These are phyloP conservation scores for Lanius ludovicianus DNA, from an alignment of 2,113 vertebrate species.

Conservation along the genomic window DNA sequence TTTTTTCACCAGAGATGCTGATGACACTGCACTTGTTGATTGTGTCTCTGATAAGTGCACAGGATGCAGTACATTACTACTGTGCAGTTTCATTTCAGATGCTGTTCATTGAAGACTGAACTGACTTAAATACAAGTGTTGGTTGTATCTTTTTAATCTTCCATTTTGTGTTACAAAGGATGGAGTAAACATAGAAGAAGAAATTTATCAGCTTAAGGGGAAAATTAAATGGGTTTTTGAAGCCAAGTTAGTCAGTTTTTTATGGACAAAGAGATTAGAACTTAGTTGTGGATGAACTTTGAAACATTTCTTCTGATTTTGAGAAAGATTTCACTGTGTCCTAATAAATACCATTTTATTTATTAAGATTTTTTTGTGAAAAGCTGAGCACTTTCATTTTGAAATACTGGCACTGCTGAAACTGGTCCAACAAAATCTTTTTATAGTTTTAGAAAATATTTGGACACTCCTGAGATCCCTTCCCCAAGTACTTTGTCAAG, in stretches of 20 bases:
- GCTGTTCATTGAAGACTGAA: neutral
- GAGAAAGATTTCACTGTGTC: neutral
- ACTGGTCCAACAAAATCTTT: neutral
- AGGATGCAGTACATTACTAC: neutral
- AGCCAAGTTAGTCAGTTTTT: neutral
- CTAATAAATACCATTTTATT: neutral
- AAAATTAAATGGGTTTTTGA: neutral
- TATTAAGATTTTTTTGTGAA: neutral
- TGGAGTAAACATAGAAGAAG: neutral
- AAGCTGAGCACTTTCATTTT: neutral
- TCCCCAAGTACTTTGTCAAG: neutral
- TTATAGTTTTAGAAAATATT: neutral
- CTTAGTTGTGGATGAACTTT: neutral
- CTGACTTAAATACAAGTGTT: neutral
- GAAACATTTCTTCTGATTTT: neutral
- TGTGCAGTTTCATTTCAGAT: neutral
- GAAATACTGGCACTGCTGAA: neutral
- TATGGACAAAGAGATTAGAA: neutral
- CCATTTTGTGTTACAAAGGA: neutral
- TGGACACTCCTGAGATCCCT: neutral
- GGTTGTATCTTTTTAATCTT: neutral
- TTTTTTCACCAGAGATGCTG: neutral
- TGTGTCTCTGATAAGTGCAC: neutral
- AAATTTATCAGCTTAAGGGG: neutral
- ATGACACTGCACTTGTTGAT: neutral